Conservation (phyloP, 2,113 vertebrate genomes). For the Brachionichthys hirsutus region DNA sequence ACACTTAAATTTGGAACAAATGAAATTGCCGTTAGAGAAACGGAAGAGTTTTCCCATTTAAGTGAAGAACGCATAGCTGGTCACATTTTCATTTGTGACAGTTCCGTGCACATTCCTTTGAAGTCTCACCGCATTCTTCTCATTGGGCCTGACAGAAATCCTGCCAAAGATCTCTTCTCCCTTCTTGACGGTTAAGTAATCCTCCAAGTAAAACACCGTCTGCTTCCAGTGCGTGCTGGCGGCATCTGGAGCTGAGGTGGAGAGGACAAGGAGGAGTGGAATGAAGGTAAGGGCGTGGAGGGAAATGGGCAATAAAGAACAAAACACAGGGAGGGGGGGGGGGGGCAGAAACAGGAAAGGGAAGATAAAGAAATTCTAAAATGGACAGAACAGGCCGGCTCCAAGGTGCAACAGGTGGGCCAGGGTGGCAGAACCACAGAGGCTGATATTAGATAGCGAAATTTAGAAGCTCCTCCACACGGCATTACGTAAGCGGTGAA, state of each 20-base stretch:
- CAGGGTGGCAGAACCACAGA: conserved; percentile 41
- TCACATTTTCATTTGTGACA: no score
- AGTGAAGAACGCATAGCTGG: no score
- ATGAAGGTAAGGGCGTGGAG: background rate
- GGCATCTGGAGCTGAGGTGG: conserved; percentile 88
- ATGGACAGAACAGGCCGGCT: conserved; percentile 1
- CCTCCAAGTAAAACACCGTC: conserved; percentile 97
- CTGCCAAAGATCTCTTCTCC: conserved; percentile 95
- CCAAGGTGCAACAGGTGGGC: background rate
- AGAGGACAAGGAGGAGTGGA: background rate
- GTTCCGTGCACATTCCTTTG: background rate
- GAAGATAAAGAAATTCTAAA: background rate
- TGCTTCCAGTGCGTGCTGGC: conserved; percentile 98
- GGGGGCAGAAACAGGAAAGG: background rate
- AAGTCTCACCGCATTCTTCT: conserved; percentile 90
- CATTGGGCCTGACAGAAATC: conserved; percentile 93
- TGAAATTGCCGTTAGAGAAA: no score
- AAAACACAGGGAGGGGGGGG: background rate
- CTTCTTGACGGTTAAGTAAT: conserved; percentile 93
- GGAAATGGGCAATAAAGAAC: background rate
- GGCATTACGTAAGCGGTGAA: conserved; percentile 53
- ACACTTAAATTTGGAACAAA: no score
- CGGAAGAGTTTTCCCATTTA: no score
- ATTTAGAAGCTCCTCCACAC: conserved; percentile 67
- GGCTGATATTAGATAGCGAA: conserved; percentile 46